Evolutionary conservation across 2,888 invertebrate genomes (phyloP), one percentile per base, ranked within the genome.

Genomic region (Pherbina coryleti): DNA sequence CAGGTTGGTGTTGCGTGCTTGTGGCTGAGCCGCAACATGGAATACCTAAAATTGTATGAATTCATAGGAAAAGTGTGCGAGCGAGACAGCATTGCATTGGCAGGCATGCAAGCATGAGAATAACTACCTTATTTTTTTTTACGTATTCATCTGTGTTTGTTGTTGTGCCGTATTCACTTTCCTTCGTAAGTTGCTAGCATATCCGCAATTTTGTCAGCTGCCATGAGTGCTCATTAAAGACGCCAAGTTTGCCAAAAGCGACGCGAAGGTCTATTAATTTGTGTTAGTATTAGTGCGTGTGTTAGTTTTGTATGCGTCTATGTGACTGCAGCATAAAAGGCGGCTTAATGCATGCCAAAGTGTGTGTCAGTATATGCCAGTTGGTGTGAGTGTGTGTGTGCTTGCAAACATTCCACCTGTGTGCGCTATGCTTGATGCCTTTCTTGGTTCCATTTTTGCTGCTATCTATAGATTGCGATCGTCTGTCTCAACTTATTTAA

Each of bases 401-500:
- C 17, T 5, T 34, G 34, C 37, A 11, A 14, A 66, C n/a, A 14
- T 14, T n/a, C 37, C 31, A 14, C 60, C 22, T 60, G 60, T 60
- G 28, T 66, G 28, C 14, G n/a, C 66, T 66, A n/a, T 19, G 66
- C n/a, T 31, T 44, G 7, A 11, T 44, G 44, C 11, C 44, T 1
- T 11, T 44, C 44, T 44, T 44, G 14, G 11, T 44, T 44, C 11
- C 11, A 44, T 2, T 44, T 14, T 44, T 44, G 44, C 11, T 44
- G 44, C 44, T 14, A 44, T 44, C 44, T 44, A 11, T 44, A 44
- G 11, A 44, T 1, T 66, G 0, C 34, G 31, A 28, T 17, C 44
- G 62, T 49, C 44, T 28, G 49, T 28, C 34, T 17, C 62, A 14
- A 31, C 72, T 77, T 72, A 77, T 77, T 44, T 77, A 77, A 77